Evolutionary conservation across 2,113 vertebrate genomes (phyloP).

Genomic region (Otis tarda): DNA sequence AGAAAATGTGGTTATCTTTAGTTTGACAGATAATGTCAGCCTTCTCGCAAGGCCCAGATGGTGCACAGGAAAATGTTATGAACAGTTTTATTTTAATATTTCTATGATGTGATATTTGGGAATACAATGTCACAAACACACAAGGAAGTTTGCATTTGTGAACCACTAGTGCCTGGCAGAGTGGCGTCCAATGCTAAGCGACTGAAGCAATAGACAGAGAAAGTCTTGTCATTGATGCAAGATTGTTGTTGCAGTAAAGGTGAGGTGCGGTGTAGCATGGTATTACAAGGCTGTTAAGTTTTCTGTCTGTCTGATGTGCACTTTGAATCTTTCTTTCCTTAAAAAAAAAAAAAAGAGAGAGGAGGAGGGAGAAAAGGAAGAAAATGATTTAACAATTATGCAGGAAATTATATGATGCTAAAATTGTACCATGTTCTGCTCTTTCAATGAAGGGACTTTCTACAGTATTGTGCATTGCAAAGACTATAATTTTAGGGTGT

Average conservation of each 20-base stretch:
- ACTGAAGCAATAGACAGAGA: not conserved
- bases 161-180: constrained; percentile 28
- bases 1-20: constrained; percentile 73
- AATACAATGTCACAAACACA: constrained; percentile 56
- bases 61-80: constrained; percentile 68
- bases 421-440: constrained; percentile 75
- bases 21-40: constrained; percentile 73
- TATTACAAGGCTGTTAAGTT: constrained; percentile 33
- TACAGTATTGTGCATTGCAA: constrained; percentile 63
- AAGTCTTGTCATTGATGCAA: not conserved
- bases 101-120: constrained; percentile 63
- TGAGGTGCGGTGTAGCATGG: not conserved
- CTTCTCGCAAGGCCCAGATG: constrained; percentile 73
- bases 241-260: not conserved
- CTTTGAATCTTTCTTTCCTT: constrained; percentile 38
- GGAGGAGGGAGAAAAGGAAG: constrained; percentile 64
- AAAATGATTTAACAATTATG: constrained; percentile 78
- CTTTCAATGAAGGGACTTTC: constrained; percentile 74
- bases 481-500: constrained; percentile 74
- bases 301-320: constrained; percentile 18
- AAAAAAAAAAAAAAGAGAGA: not conserved
- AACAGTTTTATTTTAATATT: constrained; percentile 72
- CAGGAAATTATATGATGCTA: constrained; percentile 81
- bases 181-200: not conserved
- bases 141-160: constrained; percentile 6